Evolutionary conservation across 1,140 invertebrate species (phyloP), one percentile per base, ranked within the genome.

Genomic region (Diachasma alloeum): DNA sequence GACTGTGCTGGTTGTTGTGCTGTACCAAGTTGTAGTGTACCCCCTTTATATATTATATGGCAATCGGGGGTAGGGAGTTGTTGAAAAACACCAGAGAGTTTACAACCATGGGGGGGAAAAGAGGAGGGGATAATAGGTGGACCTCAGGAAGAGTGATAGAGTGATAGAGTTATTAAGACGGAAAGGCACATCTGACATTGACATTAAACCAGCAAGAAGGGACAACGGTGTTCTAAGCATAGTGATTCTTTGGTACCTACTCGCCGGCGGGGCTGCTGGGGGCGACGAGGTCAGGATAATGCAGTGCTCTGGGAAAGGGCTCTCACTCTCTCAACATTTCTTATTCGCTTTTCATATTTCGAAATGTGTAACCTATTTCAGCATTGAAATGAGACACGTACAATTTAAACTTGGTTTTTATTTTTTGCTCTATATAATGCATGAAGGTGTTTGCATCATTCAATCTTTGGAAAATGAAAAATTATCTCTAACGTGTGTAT

Each of bases 41-140:
- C 83, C 80, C 85, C 84, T 78, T 83, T 75, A 75, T 79, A 76
- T 80, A 78, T 77, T 79, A 76, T 80, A 78, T 77, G 74, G 79
- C 67, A 42, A 31, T 68, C 31, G 8, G 82, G 78, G 82, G 78
- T 87, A 83, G 83, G 79, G 76, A 80, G 76, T 78, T 73, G 71
- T 67, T 48, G 67, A 22, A 68, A 68, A 68, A 37, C 31, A 42
- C 36, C 22, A 31, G 36, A 37, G 13, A 68, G 66, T 68, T 63
- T 26, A 31, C 11, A 24, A 24, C 15, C 39, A 44, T 63, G 22
- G 36, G 36, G 17, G 42, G 26, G 39, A 59, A 42, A 42, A 42
- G 37, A 44, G 74, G 78, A 48, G 36, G 36, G 71, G 17, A 72
- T 19, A 72, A 63, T 39, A 15, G n/a, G 19, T 56, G 48, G 48